These are phyloP conservation scores for Poeciliopsis presidionis DNA, from an alignment of 2,797 vertebrate species.

Conservation along the genomic window DNA sequence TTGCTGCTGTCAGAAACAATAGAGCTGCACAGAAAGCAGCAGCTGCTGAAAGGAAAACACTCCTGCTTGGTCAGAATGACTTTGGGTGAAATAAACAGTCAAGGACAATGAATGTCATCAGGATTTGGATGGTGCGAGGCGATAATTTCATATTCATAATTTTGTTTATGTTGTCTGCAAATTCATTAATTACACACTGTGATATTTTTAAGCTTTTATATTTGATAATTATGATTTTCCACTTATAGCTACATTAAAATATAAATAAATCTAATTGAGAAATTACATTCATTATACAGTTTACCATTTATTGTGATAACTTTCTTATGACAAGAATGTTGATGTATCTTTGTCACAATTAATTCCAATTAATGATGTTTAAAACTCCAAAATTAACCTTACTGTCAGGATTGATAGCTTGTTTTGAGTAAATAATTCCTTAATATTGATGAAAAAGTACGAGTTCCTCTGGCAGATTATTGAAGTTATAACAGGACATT, in stretches of 20 bases:
- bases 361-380: no score
- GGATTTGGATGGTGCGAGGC: constrained; percentile 18
- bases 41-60: constrained; percentile 51
- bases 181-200: not conserved
- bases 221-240: not conserved
- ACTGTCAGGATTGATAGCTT: no score
- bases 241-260: not conserved
- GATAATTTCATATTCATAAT: constrained; percentile 47
- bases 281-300: no score
- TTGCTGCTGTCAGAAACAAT: constrained; percentile 65
- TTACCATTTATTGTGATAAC: no score
- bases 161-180: constrained; percentile 33
- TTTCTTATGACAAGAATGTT: no score
- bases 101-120: constrained; percentile 37
- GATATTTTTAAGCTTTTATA: not conserved
- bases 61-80: constrained; percentile 19
- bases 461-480: no score
- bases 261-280: no score
- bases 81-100: constrained; percentile 35
- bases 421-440: no score
- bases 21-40: constrained; percentile 56
- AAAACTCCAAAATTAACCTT: no score
- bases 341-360: no score
- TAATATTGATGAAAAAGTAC: no score
- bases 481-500: no score